Base-by-base conservation (phyloP, 2,888 invertebrate genomes). In the Caenorhabditis sp. region DNA sequence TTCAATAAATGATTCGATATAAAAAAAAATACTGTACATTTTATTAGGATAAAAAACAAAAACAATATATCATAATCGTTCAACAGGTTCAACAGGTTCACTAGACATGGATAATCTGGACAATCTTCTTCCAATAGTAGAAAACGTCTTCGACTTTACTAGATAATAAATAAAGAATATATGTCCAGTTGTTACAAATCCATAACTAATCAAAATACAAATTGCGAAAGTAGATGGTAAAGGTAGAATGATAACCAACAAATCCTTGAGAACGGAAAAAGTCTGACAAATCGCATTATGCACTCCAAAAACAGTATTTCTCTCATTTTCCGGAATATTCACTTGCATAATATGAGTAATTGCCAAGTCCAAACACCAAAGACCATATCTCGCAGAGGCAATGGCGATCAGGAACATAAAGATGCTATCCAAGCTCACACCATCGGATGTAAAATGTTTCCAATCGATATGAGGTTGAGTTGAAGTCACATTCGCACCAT, bases 261-360 rank as follows among this genome's bases (percentile, higher is more conserved):
- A 17, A 38, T 76, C 76, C 52, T 82, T 81, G 25, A 77, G 58
- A 21, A 84, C 77, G 8, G 80, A 81, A 58, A 85, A 85, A 4
- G 82, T 70, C 38, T 85, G 81, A 63, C 84, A 85, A 20, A 85
- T 71, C 2, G 85, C 83, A 50, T 81, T 85, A 64, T 85, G 82
- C 27, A 84, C 78, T 43, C 85, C 85, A 59, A 85, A 85, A 0
- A 85, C 85, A 0, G 84, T 85, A 58, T 82, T 81, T 43, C 85
- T 58, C 61, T 85, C 77, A 14, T 60, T 57, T 59, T 84, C 85
- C 0, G 77, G 68, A 7, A 85, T 76, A 0, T 66, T 70, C 2
- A 83, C 79, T 59, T 85, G 85, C 85, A 85, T 85, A 8, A 85
- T 80, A 59, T 85, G 85, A 2, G 83, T 85, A n/a, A 85, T 84